Base-by-base conservation (phyloP, 2,797 vertebrate genomes). In the Aythya fuligula region DNA sequence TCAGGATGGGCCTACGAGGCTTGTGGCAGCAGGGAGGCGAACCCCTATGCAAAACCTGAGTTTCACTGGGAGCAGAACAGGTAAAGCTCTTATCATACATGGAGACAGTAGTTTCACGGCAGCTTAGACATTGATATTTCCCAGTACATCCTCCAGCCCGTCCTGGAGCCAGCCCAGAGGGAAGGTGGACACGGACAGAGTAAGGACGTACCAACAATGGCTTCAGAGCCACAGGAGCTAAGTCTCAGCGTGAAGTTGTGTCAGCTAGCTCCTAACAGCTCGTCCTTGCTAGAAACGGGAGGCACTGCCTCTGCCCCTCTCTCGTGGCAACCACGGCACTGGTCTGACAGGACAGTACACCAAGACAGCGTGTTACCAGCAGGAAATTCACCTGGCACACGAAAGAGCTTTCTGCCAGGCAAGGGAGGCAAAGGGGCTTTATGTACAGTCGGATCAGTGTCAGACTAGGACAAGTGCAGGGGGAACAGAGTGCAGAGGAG, bases 1-100 rank as follows among this genome's bases (percentile, higher is more conserved):
- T 16, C 60, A 3, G 0, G 4, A 56, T 4, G 24, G 5, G 1
- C 12, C 24, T 43, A 54, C 34, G 8, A 21, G 30, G 43, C 34
- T 66, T 56, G 47, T 9, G 21, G 39, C 43, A 67, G 30, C 72
- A 73, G 17, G 28, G 15, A 87, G 34, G 8, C n/a, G 3, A 61
- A 73, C 18, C 28, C 60, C 67, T 73, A 32, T 30, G 21, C 8
- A 3, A 91, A 89, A 81, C 11, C 60, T 7, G 21, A 41, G 34
- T 49, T 30, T 62, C 76, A 91, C 9, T 13, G 84, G n/a, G 19
- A 30, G 7, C 16, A 38, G 58, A 89, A 32, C 24, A 49, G 18
- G 25, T n/a, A 83, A 65, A 67, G 30, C 30, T 81, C 36, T 73
- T 14, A 43, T 36, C 21, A 36, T 30, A 64, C 36, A 34, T 12